These are phyloP conservation scores for Meghimatium bilineatum DNA, from an alignment of 2,888 invertebrate genomes.

Conservation along the genomic window DNA sequence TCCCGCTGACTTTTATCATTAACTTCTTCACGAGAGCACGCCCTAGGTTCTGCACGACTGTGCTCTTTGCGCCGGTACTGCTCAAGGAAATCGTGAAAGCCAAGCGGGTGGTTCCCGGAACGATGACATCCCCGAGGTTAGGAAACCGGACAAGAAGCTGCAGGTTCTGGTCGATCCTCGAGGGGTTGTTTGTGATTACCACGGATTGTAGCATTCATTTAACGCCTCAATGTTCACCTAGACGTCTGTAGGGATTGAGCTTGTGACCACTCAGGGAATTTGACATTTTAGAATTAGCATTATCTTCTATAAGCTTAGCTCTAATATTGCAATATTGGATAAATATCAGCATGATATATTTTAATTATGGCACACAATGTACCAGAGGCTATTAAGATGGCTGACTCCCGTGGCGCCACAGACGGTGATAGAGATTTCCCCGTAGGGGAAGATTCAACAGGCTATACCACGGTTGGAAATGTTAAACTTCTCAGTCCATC, in stretches of 20 bases:
- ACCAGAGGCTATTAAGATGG: background rate
- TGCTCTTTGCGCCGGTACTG: constrained; percentile 15
- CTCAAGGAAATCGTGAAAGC: constrained; percentile 3
- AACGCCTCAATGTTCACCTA: background rate
- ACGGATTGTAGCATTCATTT: background rate
- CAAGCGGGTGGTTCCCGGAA: background rate
- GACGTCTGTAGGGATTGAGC: background rate
- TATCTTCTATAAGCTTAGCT: too few relatives aligned
- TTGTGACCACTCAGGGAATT: constrained; percentile 5
- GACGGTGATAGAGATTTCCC: background rate
- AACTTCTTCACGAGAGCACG: constrained; percentile 1
- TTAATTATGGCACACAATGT: background rate
- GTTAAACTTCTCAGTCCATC: too few relatives aligned
- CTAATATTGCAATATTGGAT: too few relatives aligned
- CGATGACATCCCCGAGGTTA: constrained; percentile 20
- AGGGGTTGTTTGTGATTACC: background rate
- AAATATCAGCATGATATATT: background rate
- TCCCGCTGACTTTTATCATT: background rate
- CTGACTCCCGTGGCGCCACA: background rate
- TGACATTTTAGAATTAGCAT: background rate
- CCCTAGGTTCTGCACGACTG: background rate
- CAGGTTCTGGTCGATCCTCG: background rate
- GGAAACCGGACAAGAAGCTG: constrained; percentile 11
- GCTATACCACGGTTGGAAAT: background rate
- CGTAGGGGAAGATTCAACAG: background rate